Base-by-base conservation (phyloP, 1,140 invertebrate genomes). In the Drosophila sucinea region DNA sequence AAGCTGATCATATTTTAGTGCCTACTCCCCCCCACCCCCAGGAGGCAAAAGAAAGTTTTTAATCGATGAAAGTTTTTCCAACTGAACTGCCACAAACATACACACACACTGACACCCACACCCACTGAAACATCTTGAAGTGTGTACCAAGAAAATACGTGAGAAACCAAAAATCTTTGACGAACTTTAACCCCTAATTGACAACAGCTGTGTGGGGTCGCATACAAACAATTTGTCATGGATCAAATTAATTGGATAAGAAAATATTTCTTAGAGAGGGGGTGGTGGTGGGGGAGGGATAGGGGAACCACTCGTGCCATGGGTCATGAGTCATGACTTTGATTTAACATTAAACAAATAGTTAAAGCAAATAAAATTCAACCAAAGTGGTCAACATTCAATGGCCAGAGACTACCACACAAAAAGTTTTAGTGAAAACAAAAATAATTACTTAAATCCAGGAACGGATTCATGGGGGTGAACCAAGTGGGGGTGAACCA, bases 21-120 rank as follows among this genome's bases (percentile, higher is more conserved):
- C 61, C 44, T 54, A 60, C 35, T 8, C 33, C 66, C 3, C 76
- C 66, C 3, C 76, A 80, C 3, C 44, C 44, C 23, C 25, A 7
- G 44, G 23, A 25, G 27, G 7, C 23, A 51, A 25, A 27, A 27
- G 10, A 51, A 83, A 87, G 47, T 89, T 89, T 89, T 81, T 79
- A 89, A 89, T 84, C 84, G 84, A 84, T 89, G 67, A 73, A 87
- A 89, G 67, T 83, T 89, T 87, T 33, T 58, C 67, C 29, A 7
- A 25, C 47, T 33, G 38, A 63, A 29, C 41, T 47, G 41, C 60
- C 40, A 23, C n/a, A 51, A 27, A 23, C 44, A 51, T 7, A 51
- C 23, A 47, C 6, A 23, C 3, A 44, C n/a, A 44, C n/a, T 23
- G 23, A 27, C 44, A 27, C 44, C 7, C 44, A 27, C 1, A 25